Base-by-base conservation (phyloP, 2,797 vertebrate genomes). In the Buceros bicornis region DNA sequence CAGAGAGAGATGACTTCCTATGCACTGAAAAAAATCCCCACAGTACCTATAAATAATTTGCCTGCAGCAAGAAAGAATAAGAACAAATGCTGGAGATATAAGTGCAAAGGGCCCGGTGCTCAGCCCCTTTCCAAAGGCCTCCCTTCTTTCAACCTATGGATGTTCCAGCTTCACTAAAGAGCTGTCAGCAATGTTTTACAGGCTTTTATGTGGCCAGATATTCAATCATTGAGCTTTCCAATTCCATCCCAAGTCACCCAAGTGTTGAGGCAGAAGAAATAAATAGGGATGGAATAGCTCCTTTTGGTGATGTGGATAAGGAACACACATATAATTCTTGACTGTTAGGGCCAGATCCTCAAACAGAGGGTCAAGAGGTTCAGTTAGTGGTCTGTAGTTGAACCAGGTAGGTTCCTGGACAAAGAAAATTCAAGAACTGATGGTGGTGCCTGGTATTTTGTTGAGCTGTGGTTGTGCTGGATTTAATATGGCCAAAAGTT, bases 311-410 rank as follows among this genome's bases (percentile, higher is more conserved):
- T 37, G 16, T 35, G 40, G 14, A 4, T n/a, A 60, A 71, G 20
- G 33, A 92, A 14, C 13, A 26, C 1, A 17, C 1, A 42, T 0
- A 0, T 45, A 77, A 64, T 48, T 56, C 6, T 3, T 42, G 24
- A 24, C 13, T 29, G 6, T 48, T 31, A 24, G 40, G 26, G 31
- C 5, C 15, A 65, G 29, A 20, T 31, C 37, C 9, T 50, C 45
- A 60, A 56, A 25, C 2, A 56, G 9, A 31, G 43, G 11, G 7
- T 37, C 35, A 70, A 73, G 69, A 91, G 16, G 4, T 51, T 7
- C 43, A 43, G 29, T 47, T 31, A 14, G 13, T 61, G 28, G 8
- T 18, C 65, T 67, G 1, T 10, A n/a, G 33, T 11, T 81, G 35
- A 67, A 64, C 16, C 22, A 65, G 29, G 16, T 16, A 33, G 31